Evolutionary conservation across 2,797 vertebrate species (phyloP).

Genomic region (Tachyglossus aculeatus): DNA sequence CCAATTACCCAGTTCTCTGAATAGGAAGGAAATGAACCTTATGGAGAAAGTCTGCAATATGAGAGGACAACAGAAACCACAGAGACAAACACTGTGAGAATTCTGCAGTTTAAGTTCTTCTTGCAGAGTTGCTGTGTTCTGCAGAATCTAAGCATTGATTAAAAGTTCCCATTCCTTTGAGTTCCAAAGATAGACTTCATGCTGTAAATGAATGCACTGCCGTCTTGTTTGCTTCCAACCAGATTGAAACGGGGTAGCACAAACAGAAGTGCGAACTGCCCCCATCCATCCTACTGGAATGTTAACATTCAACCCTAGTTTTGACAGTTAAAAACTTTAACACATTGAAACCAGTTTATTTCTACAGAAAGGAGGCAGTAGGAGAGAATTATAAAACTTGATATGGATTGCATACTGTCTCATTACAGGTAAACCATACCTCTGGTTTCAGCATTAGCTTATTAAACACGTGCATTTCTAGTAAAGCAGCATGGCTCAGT

Average conservation of each 20-base stretch:
- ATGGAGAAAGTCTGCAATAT: background rate
- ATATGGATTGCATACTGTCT: background rate
- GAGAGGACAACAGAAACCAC: background rate
- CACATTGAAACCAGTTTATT: background rate
- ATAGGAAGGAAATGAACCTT: background rate
- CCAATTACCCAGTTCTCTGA: background rate
- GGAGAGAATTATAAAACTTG: background rate
- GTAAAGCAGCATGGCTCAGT: no score
- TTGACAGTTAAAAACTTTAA: conserved; percentile 24
- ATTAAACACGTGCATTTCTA: no score
- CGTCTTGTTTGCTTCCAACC: conserved; percentile 8
- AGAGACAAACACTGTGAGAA: background rate
- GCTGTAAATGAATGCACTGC: background rate
- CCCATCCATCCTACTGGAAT: background rate
- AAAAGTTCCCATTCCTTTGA: background rate
- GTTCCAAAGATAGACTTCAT: conserved; percentile 5
- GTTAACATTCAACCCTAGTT: conserved; percentile 22
- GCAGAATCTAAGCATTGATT: background rate
- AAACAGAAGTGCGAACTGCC: background rate
- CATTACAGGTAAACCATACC: no score
- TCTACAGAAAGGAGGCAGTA: conserved; percentile 18
- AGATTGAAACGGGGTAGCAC: background rate
- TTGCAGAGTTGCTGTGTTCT: background rate
- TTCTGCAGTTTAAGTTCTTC: conserved; percentile 3
- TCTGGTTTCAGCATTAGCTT: background rate